phyloP scores from a whole-genome alignment of 1,140 invertebrate genomes.

The Bombus impatiens region DNA sequence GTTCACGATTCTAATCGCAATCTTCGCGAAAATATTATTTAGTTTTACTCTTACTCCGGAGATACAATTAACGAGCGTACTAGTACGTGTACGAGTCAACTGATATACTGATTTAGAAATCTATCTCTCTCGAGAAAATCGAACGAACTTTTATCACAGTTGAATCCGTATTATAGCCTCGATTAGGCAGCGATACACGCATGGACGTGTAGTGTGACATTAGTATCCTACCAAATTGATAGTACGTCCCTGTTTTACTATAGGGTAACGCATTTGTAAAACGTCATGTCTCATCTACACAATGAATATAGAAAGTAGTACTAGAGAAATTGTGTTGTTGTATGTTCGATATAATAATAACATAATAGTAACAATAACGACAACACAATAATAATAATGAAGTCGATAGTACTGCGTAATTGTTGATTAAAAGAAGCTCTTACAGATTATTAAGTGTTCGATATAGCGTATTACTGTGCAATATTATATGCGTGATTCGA shows the following conservation, averaged over 20 bases:
- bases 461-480: constrained; percentile 2
- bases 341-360: constrained; percentile 26
- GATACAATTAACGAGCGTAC: background rate
- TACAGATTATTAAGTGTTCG: constrained; percentile 1
- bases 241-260: background rate
- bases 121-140: background rate
- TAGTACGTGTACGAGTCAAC: background rate
- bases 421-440: constrained; percentile 4
- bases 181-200: constrained; percentile 37
- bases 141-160: constrained; percentile 58
- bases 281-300: constrained; percentile 18
- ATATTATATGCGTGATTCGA: constrained; percentile 31
- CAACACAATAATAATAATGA: background rate
- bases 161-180: constrained; percentile 46
- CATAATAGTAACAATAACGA: background rate
- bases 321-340: constrained; percentile 29
- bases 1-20: background rate
- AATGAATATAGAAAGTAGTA: constrained; percentile 41
- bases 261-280: constrained; percentile 24
- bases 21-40: background rate
- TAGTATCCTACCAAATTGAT: background rate
- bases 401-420: background rate
- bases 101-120: background rate
- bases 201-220: constrained; percentile 20
- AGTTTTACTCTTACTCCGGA: background rate